Percentiles rank a stretch among this genome's conserved stretches.
These are phyloP conservation scores for Hydractinia symbiolongicarpus DNA, from an alignment of 30 jellyfish, hydroid and myxozoan genomes.

Conservation along the genomic window DNA sequence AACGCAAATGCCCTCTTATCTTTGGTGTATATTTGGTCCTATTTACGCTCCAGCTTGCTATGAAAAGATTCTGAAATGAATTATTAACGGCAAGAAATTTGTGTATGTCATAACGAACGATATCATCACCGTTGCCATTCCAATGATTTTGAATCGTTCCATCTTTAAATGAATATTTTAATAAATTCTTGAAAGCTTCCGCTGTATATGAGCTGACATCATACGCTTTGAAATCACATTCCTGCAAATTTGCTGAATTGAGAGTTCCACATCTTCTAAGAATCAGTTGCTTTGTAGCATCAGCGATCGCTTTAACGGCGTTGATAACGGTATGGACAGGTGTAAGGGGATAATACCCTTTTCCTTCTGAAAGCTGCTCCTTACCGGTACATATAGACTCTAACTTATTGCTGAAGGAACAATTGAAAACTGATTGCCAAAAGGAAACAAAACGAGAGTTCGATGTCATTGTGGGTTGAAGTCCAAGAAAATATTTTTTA, in stretches of 20 bases:
- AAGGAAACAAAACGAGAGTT: constrained; percentile 21
- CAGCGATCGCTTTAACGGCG: constrained; percentile 50
- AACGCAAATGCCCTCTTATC: not conserved
- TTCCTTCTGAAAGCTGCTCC: constrained; percentile 25
- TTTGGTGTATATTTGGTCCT: constrained; percentile 25
- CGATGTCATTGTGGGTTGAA: constrained; percentile 19
- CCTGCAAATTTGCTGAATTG: not conserved
- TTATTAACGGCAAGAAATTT: not conserved
- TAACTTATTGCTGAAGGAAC: constrained; percentile 18
- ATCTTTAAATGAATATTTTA: not conserved
- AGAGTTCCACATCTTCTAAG: constrained; percentile 13
- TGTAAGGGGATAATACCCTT: constrained; percentile 66
- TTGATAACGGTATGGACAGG: constrained; percentile 57
- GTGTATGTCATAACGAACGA: not conserved
- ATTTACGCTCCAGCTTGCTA: constrained; percentile 4
- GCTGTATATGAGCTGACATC: not conserved
- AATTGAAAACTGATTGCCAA: constrained; percentile 70
- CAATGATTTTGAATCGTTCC: not conserved
- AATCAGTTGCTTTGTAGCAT: constrained; percentile 32
- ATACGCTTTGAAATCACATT: not conserved
- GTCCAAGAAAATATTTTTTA: constrained; percentile 37
- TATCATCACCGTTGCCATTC: not conserved
- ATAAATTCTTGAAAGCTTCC: not conserved
- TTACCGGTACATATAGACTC: constrained; percentile 47
- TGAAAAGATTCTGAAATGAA: not conserved